Conservation (phyloP, 2,888 invertebrate genomes). For the Netelia fuscicornis region DNA sequence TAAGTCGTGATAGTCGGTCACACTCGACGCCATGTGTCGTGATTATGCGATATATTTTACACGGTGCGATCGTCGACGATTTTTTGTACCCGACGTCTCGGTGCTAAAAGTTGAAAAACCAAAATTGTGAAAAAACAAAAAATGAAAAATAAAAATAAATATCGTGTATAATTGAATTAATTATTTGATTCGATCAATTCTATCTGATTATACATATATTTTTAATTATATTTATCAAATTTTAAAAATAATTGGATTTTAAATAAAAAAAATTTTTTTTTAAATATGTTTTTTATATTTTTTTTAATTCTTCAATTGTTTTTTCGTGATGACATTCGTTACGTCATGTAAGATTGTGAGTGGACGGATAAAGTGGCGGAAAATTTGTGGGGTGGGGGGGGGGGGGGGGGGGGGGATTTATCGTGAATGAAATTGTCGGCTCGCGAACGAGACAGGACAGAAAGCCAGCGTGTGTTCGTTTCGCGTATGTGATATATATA, state of each 20-base stretch:
- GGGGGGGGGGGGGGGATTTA: neutral
- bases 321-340: neutral
- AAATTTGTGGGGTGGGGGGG: neutral
- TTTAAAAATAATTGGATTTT: neutral
- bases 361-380: neutral
- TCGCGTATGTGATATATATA: neutral
- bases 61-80: too few species aligned
- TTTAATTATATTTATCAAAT: too few species aligned
- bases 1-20: too few species aligned
- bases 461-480: neutral
- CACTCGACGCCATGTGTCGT: too few species aligned
- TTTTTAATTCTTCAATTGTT: neutral
- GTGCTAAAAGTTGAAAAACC: too few species aligned
- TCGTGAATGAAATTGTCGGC: constrained; percentile 9
- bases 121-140: too few species aligned
- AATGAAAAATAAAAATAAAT: too few species aligned
- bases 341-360: neutral
- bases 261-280: neutral
- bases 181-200: too few species aligned
- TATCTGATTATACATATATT: too few species aligned
- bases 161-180: too few species aligned
- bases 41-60: too few species aligned
- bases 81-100: too few species aligned
- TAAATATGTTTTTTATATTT: neutral
- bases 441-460: neutral